Evolutionary conservation across 1,140 invertebrate genomes (phyloP).

Genomic region (Lordiphosa mommai): DNA sequence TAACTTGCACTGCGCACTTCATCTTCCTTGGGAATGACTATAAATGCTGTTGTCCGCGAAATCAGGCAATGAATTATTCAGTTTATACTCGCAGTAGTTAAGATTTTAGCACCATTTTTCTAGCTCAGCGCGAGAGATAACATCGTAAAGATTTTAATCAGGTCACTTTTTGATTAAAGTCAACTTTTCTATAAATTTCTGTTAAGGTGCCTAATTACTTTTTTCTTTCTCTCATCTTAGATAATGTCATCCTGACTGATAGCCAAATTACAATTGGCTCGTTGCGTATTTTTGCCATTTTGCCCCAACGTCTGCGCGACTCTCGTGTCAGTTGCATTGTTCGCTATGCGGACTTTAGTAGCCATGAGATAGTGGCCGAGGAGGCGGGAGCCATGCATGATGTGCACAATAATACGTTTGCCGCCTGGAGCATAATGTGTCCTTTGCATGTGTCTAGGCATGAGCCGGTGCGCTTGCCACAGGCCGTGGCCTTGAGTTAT

Average conservation of each 20-base stretch:
- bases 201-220: not conserved
- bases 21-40: too few relatives aligned
- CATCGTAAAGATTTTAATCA: too few relatives aligned
- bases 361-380: conserved; percentile 51
- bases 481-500: conserved; percentile 62
- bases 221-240: conserved; percentile 13
- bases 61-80: too few relatives aligned
- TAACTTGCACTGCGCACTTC: too few relatives aligned
- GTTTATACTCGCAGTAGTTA: too few relatives aligned
- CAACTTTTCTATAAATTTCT: too few relatives aligned
- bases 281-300: conserved; percentile 62
- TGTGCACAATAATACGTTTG: conserved; percentile 65
- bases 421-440: conserved; percentile 70
- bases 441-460: conserved; percentile 43
- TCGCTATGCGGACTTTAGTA: conserved; percentile 53
- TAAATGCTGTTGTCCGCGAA: too few relatives aligned
- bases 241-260: conserved; percentile 40
- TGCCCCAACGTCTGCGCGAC: conserved; percentile 52
- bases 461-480: conserved; percentile 42
- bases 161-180: too few relatives aligned
- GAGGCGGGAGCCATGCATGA: conserved; percentile 64
- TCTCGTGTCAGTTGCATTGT: conserved; percentile 58
- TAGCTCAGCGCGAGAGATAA: too few relatives aligned
- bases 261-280: conserved; percentile 55
- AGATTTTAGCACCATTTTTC: too few relatives aligned